Evolutionary conservation across 2,888 invertebrate species (phyloP).

Genomic region (Chamaedrilus cognettii): DNA sequence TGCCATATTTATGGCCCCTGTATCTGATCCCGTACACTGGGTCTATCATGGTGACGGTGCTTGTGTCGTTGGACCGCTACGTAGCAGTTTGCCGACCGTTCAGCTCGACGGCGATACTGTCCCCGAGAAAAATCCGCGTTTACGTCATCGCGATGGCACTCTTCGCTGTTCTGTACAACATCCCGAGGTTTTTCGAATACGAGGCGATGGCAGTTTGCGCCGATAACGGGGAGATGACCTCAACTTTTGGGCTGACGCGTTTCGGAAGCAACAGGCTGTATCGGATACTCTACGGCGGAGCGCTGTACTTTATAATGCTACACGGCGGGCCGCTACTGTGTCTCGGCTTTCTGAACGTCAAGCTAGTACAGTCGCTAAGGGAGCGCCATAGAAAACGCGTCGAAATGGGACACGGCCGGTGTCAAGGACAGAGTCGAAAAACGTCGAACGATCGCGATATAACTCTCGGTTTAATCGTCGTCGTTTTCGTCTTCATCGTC

Average conservation of each 20-base stretch:
- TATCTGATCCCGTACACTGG: slow-evolving; percentile 40
- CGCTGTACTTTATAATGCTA: slow-evolving; percentile 40
- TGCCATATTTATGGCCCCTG: slow-evolving; percentile 39
- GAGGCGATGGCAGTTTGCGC: slow-evolving; percentile 19
- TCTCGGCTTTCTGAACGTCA: slow-evolving; percentile 37
- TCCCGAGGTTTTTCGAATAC: slow-evolving; percentile 42
- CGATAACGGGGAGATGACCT: slow-evolving; percentile 24
- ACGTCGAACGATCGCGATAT: slow-evolving; percentile 33
- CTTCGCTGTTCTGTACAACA: slow-evolving; percentile 41
- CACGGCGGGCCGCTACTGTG: slow-evolving; percentile 39
- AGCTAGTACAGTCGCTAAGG: slow-evolving; percentile 37
- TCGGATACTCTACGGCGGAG: slow-evolving; percentile 39
- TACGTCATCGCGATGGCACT: slow-evolving; percentile 32
- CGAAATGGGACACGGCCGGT: too few species aligned
- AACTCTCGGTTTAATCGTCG: slow-evolving; percentile 39
- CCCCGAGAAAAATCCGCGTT: slow-evolving; percentile 22
- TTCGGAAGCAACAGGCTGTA: slow-evolving; percentile 37
- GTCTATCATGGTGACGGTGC: slow-evolving; percentile 38
- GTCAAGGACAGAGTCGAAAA: neutral
- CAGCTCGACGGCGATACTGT: slow-evolving; percentile 19
- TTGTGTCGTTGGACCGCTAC: slow-evolving; percentile 40
- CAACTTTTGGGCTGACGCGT: slow-evolving; percentile 33
- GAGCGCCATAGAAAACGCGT: slow-evolving; percentile 23
- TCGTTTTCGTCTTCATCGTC: slow-evolving; percentile 39
- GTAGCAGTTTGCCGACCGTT: slow-evolving; percentile 40